Percentiles rank a stretch among this genome's conserved stretches.
These are phyloP conservation scores for Eupeodes luniger DNA, from an alignment of 2,888 invertebrate species.

Conservation along the genomic window DNA sequence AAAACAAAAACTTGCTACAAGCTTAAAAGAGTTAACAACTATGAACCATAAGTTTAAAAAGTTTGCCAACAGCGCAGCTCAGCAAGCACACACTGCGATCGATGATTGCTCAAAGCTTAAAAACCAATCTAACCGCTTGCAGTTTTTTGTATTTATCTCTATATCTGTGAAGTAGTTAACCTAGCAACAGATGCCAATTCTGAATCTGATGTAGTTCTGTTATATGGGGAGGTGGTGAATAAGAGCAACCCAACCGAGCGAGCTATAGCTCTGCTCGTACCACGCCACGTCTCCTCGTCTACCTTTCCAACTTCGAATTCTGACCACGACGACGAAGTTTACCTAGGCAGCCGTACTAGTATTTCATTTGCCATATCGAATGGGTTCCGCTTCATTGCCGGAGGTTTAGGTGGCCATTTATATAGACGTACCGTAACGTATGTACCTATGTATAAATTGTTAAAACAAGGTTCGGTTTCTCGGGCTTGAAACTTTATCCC, in stretches of 20 bases:
- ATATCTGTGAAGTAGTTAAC: conserved; percentile 27
- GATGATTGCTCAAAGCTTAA: conserved; percentile 42
- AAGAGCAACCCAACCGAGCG: conserved; percentile 40
- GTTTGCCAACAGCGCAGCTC: conserved; percentile 51
- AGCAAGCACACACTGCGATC: not conserved
- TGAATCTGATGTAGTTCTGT: not conserved
- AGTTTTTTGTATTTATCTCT: not conserved
- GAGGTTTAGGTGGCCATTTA: conserved; percentile 48
- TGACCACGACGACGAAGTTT: conserved; percentile 32
- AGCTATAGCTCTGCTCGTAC: conserved; percentile 3
- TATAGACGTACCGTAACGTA: too few species aligned
- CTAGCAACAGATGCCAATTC: conserved; percentile 53
- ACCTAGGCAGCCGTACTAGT: conserved; percentile 65
- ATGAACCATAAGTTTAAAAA: conserved; percentile 46
- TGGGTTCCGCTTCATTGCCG: conserved; percentile 69
- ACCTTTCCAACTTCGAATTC: not conserved
- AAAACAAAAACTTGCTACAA: conserved; percentile 1
- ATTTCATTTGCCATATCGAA: conserved; percentile 61
- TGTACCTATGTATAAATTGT: too few species aligned
- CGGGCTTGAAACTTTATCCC: conserved; percentile 56
- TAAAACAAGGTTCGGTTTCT: conserved; percentile 49
- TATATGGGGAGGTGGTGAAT: conserved; percentile 45
- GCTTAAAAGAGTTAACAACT: conserved; percentile 4
- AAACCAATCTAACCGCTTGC: conserved; percentile 39
- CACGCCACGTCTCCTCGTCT: not conserved